Evolutionary conservation across 2,113 vertebrate species (phyloP), one percentile per base, ranked within the genome.

Genomic region (Siphamia tubifer): DNA sequence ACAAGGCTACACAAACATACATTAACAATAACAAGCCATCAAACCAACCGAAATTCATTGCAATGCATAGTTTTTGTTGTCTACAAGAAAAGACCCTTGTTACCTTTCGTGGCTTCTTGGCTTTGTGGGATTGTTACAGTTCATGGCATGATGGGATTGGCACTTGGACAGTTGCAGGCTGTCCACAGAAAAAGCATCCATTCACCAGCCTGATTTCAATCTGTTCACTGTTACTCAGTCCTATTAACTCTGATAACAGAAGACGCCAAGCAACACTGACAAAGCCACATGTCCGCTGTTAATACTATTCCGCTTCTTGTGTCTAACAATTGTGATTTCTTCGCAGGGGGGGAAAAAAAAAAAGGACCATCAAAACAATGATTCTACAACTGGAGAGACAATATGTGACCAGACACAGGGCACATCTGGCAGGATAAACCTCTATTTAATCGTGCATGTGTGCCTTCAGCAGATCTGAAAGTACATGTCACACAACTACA

Each of bases 331-430:
- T 75, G n/a, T 65, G 42, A 35, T 52, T 77, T 47, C 54, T 35
- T 52, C 36, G 54, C 71, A 79, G 78, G 78, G 57, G 42, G 72
- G 74, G 42, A 58, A 35, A 31, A n/a, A 75, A 45, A 58, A 35
- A 31, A n/a, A n/a, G n/a, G n/a, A n/a, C n/a, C n/a, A n/a, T n/a
- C 39, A 63, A 28, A 24, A n/a, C 11, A 69, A 31, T 55, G 47
- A 72, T 62, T 74, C 36, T 53, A 64, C 77, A 39, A 77, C 88
- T 92, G 89, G 83, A 86, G 90, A 90, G 92, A 89, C 92, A 65
- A 44, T 45, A 89, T 66, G 91, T 85, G 94, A 94, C 83, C 81
- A 77, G 90, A 95, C 86, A 90, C 90, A 87, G 77, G 74, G 63
- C 79, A 89, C 90, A 91, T 87, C 89, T 90, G 87, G 81, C 62